Base-by-base conservation (phyloP, 2,888 invertebrate species). In the Meganola albula region DNA sequence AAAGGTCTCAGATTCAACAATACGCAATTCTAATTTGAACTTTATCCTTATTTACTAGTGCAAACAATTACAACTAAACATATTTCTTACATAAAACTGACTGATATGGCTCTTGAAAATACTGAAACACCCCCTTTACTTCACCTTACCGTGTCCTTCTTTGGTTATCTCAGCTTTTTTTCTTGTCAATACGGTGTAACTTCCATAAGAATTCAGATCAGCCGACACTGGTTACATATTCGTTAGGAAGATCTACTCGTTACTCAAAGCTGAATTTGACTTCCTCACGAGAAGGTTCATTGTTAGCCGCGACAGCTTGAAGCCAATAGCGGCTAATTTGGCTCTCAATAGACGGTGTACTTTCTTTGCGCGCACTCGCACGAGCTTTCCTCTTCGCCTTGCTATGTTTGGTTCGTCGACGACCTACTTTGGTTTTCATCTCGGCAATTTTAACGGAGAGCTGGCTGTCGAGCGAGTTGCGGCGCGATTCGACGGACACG, bases 381-480 rank as follows among this genome's bases (percentile, higher is more conserved):
- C 80, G 63, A 35, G 84, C 58, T 64, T 88, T 64, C 46, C 85
- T 53, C 66, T 82, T 69, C 31, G 80, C 73, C 37, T 78, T 86
- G 59, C 56, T 74, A 50, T 82, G 77, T 48, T 85, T 86, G 2
- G 78, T 72, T 23, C 88, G 80, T 31, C 82, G 76, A 0, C 89
- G 80, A 4, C 88, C 88, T 1, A 84, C 84, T 64, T 93, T 93
- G 2, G 93, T 93, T 61, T 93, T 94, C 84, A 94, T 88, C 72
- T 95, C 94, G 1, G 94, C 92, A 25, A 94, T 92, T 73, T 94
- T 94, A 0, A 95, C 92, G 0, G 94, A 94, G 27, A 93, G 87
- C 60, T 96, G 95, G 30, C 96, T 96, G 62, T 96, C 96, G 10
- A 95, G 89, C 0, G 96, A 96, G 72, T 95, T 95, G 22, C 96